Conservation (phyloP, 2,888 invertebrate species). For the Drosophila borealis region DNA sequence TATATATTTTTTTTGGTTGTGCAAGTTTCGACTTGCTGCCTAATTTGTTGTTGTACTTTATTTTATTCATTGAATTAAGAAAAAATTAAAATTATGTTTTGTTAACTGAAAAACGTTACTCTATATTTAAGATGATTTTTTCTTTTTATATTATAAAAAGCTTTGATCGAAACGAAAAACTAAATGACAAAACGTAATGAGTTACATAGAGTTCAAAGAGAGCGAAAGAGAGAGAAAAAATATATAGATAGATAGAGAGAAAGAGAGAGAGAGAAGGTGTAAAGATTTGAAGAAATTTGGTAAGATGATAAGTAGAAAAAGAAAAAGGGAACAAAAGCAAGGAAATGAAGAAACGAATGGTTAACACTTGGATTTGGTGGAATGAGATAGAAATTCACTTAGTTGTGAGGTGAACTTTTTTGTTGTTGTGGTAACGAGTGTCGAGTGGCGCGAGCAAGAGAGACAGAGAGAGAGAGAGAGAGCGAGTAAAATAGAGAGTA, state of each 20-base stretch:
- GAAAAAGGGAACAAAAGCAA: constrained; percentile 3
- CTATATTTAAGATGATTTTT: constrained; percentile 33
- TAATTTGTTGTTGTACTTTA: constrained; percentile 30
- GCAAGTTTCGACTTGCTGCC: constrained; percentile 48
- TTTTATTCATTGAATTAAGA: constrained; percentile 9
- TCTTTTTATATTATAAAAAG: constrained; percentile 60
- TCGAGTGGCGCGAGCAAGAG: constrained; percentile 21
- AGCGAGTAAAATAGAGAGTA: constrained; percentile 14
- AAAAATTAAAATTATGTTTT: constrained; percentile 17
- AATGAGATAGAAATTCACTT: constrained; percentile 49
- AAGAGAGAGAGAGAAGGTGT: constrained; percentile 31
- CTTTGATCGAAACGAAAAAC: constrained; percentile 60
- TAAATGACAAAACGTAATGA: constrained; percentile 46
- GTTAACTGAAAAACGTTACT: constrained; percentile 28
- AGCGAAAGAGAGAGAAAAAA: constrained; percentile 22
- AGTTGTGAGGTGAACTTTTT: constrained; percentile 79
- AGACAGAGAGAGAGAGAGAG: constrained; percentile 5
- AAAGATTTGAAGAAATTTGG: constrained; percentile 18
- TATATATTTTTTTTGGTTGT: constrained; percentile 32
- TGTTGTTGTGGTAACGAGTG: constrained; percentile 77
- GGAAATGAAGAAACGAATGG: constrained; percentile 30
- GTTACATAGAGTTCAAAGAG: constrained; percentile 10
- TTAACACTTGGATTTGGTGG: constrained; percentile 42
- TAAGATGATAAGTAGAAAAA: constrained; percentile 30
- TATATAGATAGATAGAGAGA: constrained; percentile 34